Conservation (phyloP, 2,888 invertebrate species). For the Andrena bicolor region DNA sequence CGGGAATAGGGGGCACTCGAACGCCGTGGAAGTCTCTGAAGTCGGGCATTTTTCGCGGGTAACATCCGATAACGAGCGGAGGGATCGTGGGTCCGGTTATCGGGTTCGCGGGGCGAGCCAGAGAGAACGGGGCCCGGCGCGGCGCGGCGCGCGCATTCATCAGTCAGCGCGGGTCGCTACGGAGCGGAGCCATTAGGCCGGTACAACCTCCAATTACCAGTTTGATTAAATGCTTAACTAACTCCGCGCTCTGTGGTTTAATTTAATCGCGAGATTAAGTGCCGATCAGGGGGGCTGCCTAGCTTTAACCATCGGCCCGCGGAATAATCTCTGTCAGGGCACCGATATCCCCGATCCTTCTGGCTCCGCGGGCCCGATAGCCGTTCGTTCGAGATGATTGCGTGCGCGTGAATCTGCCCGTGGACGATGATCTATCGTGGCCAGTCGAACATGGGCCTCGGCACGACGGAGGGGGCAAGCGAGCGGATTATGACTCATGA, state of each 20-base stretch:
- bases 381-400: constrained; percentile 74
- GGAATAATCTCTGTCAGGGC: constrained; percentile 76
- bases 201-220: constrained; percentile 83
- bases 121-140: constrained; percentile 49
- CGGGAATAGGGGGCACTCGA: neutral
- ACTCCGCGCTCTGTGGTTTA: constrained; percentile 83
- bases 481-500: constrained; percentile 75
- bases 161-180: constrained; percentile 76
- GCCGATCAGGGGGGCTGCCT: constrained; percentile 74
- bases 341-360: constrained; percentile 69
- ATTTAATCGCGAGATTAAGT: constrained; percentile 84
- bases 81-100: constrained; percentile 67
- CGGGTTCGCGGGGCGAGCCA: constrained; percentile 56
- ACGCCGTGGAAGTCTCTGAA: constrained; percentile 14
- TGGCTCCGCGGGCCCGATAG: constrained; percentile 41
- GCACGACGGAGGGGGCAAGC: constrained; percentile 23
- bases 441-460: constrained; percentile 54
- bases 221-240: constrained; percentile 85
- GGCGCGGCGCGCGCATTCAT: constrained; percentile 72
- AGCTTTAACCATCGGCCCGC: constrained; percentile 71
- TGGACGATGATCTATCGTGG: constrained; percentile 78
- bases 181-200: constrained; percentile 80
- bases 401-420: constrained; percentile 77
- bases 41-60: constrained; percentile 44
- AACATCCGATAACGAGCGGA: constrained; percentile 67